Conservation (phyloP, 2,113 vertebrate species). For the Atherinomorus stipes region DNA sequence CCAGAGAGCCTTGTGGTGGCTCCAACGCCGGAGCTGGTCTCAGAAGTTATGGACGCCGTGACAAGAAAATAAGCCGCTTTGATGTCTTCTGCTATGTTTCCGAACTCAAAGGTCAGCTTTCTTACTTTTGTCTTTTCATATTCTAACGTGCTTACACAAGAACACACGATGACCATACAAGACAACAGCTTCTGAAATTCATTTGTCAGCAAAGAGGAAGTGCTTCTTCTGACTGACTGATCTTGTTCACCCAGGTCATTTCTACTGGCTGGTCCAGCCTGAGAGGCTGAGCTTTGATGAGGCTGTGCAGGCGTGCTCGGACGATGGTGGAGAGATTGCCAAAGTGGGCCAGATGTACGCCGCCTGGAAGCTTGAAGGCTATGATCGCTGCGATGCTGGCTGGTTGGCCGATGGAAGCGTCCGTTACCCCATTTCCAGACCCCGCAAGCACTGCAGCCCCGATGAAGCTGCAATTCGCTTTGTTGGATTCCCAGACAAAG, state of each 20-base stretch:
- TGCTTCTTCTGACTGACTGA: not conserved
- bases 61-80: slow-evolving; percentile 86
- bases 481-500: slow-evolving; percentile 92
- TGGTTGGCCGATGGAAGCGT: slow-evolving; percentile 97
- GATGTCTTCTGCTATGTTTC: slow-evolving; percentile 95
- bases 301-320: slow-evolving; percentile 89
- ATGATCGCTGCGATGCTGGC: slow-evolving; percentile 94
- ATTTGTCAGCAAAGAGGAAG: not conserved
- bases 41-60: slow-evolving; percentile 90
- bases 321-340: slow-evolving; percentile 89
- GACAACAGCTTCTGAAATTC: not conserved
- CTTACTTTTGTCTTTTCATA: not conserved
- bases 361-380: slow-evolving; percentile 93
- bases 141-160: not conserved
- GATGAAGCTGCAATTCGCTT: slow-evolving; percentile 92
- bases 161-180: not conserved
- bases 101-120: slow-evolving; percentile 84
- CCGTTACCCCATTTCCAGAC: slow-evolving; percentile 94
- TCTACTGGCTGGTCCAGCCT: slow-evolving; percentile 93
- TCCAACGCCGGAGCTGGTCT: slow-evolving; percentile 85
- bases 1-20: slow-evolving; percentile 92
- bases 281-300: slow-evolving; percentile 89
- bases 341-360: slow-evolving; percentile 95
- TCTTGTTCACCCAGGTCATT: slow-evolving; percentile 79
- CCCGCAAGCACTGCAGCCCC: slow-evolving; percentile 95